phyloP scores from a whole-genome alignment of 2,797 vertebrate genomes.

The Squalus acanthias region DNA sequence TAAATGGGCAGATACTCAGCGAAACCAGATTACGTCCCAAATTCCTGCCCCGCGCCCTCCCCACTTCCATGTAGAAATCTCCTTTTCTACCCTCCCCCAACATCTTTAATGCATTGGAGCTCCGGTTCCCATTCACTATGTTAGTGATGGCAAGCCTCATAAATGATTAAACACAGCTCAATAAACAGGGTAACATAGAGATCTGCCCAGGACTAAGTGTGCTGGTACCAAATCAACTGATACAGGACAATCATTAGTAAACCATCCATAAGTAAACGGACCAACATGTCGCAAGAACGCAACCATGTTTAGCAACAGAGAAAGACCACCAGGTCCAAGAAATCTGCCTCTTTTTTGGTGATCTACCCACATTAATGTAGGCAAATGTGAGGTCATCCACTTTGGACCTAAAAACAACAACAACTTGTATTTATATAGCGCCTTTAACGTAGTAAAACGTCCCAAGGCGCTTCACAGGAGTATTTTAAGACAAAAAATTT shows the following conservation, averaged over 20 bases:
- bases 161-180: neutral
- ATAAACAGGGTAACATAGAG: neutral
- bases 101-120: neutral
- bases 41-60: too few species aligned
- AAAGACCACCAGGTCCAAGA: neutral
- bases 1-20: too few species aligned
- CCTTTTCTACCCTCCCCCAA: neutral
- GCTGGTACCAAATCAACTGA: neutral
- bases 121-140: neutral
- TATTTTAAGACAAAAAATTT: too few species aligned
- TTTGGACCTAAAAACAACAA: too few species aligned
- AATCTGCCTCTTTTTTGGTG: neutral
- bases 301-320: neutral
- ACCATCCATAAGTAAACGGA: neutral
- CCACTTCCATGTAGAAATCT: neutral
- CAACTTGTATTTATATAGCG: too few species aligned
- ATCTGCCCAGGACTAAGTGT: neutral
- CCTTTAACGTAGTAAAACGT: too few species aligned
- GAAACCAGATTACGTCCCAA: too few species aligned
- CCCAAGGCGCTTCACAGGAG: too few species aligned
- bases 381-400: too few species aligned
- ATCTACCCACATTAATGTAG: neutral
- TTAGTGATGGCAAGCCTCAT: neutral
- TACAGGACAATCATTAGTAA: neutral
- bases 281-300: neutral